Conservation (phyloP, 1,140 invertebrate species). For the Trinorchestia longiramus region DNA sequence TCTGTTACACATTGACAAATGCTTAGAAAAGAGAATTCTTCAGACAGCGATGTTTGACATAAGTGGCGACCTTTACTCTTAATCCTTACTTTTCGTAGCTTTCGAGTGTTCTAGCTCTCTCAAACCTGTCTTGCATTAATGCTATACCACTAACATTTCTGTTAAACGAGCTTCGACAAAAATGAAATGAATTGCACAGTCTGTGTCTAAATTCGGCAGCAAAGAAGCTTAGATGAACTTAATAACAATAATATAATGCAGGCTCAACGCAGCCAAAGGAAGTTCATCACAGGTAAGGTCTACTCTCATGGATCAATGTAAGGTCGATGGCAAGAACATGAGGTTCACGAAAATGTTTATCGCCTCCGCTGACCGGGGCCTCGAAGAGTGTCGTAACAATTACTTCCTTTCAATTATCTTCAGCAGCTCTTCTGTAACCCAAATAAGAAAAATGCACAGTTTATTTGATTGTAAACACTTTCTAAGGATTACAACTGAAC, state of each 20-base stretch:
- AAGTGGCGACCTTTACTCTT: background rate
- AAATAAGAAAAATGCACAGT: background rate
- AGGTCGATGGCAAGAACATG: constrained; percentile 36
- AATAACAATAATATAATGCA: background rate
- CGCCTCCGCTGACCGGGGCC: background rate
- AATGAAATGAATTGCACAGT: background rate
- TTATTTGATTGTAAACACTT: background rate
- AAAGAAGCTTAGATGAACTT: background rate
- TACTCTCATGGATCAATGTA: constrained; percentile 23
- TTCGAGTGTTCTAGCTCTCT: background rate
- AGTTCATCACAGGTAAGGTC: constrained; percentile 4
- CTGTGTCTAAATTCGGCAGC: background rate
- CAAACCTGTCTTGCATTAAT: background rate
- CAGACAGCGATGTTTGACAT: background rate
- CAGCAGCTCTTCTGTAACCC: background rate
- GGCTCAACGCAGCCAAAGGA: background rate
- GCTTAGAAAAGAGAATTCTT: background rate
- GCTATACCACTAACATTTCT: background rate
- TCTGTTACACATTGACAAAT: background rate
- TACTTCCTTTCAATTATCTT: background rate
- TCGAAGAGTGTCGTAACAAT: background rate
- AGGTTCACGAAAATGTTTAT: constrained; percentile 17
- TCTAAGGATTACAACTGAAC: background rate
- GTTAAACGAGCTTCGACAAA: background rate
- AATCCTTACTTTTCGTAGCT: background rate